Evolutionary conservation across 2,888 invertebrate genomes (phyloP), one percentile per base, ranked within the genome.

Genomic region (Pristionchus japonicus): DNA sequence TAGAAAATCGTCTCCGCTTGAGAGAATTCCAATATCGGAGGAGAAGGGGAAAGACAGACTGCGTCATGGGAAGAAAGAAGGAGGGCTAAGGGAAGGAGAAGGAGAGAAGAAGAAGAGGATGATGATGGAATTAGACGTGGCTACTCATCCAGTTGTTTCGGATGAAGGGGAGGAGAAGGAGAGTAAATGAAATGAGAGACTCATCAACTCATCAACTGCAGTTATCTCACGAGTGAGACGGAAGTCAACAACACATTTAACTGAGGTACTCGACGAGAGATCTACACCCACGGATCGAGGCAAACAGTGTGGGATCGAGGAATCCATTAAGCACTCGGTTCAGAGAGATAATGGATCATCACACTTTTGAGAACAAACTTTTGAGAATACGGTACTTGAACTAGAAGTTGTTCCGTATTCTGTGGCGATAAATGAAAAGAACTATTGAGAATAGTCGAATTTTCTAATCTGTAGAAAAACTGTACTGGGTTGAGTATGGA

Each of bases 1-100:
- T 77, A 27, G 77, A 43, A 77, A 77, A 47, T 77, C 43, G 43
- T 77, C n/a, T 37, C 15, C 70, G 70, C 70, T 70, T 70, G 70
- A 70, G 43, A 77, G 77, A 77, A 77, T 40, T 77, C 70, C 70
- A 70, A 77, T 77, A 43, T 77, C 17, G 43, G 20, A 80, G 80
- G 49, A 49, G 80, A 80, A 80, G 27, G 31, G 47, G 31, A 20
- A 47, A 15, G 80, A 47, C 17, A 23, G 27, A 27, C 15, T 80
- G 27, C 43, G 43, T n/a, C 11, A 47, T n/a, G 31, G 31, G 7
- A 37, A 37, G 23, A 34, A 23, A 34, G 37, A 17, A 70, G 9
- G 70, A 70, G 70, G 64, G 64, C 64, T 64, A 70, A 70, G 70
- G 70, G 77, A 77, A 27, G 27, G 43, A 43, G 47, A 20, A 47